These are phyloP conservation scores for Drosophila eugracilis DNA, from an alignment of 1,140 invertebrate genomes.

Conservation along the genomic window DNA sequence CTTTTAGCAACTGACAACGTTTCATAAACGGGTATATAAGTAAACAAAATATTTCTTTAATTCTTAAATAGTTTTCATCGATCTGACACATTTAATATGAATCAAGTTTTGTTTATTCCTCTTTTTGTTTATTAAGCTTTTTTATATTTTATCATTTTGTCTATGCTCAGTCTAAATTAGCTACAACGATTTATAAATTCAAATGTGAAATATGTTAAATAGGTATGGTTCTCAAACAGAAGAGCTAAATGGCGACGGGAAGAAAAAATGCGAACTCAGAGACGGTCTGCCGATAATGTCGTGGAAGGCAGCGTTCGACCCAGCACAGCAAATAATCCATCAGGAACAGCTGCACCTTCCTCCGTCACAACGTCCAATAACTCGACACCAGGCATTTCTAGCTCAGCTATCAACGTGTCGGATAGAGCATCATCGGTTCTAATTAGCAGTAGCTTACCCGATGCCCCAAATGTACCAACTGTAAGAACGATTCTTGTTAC, in stretches of 20 bases:
- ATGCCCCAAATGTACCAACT: conserved; percentile 59
- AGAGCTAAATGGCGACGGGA: conserved; percentile 99
- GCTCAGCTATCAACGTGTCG: conserved; percentile 33
- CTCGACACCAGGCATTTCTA: conserved; percentile 42
- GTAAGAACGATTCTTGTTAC: conserved; percentile 37
- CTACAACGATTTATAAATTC: background rate
- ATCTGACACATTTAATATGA: too few relatives aligned
- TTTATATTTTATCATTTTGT: background rate
- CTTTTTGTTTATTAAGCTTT: background rate
- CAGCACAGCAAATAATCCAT: conserved; percentile 55
- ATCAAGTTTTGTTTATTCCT: background rate
- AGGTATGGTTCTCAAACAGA: conserved; percentile 99
- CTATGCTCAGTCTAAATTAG: background rate
- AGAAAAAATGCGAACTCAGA: conserved; percentile 97
- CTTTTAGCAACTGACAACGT: too few relatives aligned
- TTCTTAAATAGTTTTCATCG: too few relatives aligned
- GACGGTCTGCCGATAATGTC: conserved; percentile 88
- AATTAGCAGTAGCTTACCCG: conserved; percentile 49
- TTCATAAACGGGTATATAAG: too few relatives aligned
- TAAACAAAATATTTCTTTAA: too few relatives aligned
- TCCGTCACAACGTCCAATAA: conserved; percentile 45
- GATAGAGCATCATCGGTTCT: conserved; percentile 30
- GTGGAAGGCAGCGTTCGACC: conserved; percentile 45
- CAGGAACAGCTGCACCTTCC: conserved; percentile 29
- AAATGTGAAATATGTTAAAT: conserved; percentile 23